These are phyloP conservation scores for Aphelinus atriplicis DNA, from an alignment of 1,140 invertebrate genomes.

Conservation along the genomic window DNA sequence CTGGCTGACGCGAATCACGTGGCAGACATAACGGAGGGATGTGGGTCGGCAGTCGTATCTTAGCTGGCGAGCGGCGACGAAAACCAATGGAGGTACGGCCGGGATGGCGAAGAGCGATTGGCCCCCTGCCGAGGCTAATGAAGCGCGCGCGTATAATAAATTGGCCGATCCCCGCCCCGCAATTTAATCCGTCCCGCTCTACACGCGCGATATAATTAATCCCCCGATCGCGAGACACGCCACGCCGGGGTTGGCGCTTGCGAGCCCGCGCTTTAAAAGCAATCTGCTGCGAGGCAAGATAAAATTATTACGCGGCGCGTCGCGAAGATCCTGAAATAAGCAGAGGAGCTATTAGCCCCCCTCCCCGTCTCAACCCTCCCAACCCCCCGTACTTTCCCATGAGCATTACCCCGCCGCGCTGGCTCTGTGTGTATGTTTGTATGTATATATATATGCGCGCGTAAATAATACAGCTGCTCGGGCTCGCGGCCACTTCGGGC, in stretches of 20 bases:
- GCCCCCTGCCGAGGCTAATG: slow-evolving; percentile 44
- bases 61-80: neutral
- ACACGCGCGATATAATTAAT: slow-evolving; percentile 55
- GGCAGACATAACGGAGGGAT: no score
- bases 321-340: slow-evolving; percentile 58
- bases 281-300: slow-evolving; percentile 39
- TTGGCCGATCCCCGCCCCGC: slow-evolving; percentile 43
- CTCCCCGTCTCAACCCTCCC: neutral
- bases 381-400: slow-evolving; percentile 18
- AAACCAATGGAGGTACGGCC: slow-evolving; percentile 29
- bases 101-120: slow-evolving; percentile 40
- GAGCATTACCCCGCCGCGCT: slow-evolving; percentile 46
- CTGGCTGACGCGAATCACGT: no score
- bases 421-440: slow-evolving; percentile 16
- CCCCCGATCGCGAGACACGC: slow-evolving; percentile 49
- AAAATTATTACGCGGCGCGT: slow-evolving; percentile 32
- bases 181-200: slow-evolving; percentile 39
- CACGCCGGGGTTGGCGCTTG: slow-evolving; percentile 25
- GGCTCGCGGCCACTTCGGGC: slow-evolving; percentile 2
- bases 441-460: slow-evolving; percentile 44
- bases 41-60: no score
- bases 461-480: slow-evolving; percentile 56
- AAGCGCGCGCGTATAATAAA: slow-evolving; percentile 49
- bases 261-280: slow-evolving; percentile 49
- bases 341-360: slow-evolving; percentile 54